Evolutionary conservation across 2,888 invertebrate genomes (phyloP), one percentile per base, ranked within the genome.

Genomic region (Nebria brevicollis): DNA sequence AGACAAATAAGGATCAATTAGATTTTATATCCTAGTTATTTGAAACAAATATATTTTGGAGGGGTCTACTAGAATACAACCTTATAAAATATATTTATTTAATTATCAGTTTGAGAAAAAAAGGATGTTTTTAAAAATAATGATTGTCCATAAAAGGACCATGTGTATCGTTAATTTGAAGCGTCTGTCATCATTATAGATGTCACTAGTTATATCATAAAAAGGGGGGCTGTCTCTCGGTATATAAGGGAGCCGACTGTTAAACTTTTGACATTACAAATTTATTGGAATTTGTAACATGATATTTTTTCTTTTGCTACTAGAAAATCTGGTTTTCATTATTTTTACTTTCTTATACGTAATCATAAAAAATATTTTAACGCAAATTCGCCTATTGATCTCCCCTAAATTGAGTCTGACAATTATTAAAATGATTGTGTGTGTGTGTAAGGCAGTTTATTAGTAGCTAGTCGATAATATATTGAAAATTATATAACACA

Each of bases 111-210:
- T 8, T 8, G 4, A 54, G 54, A 54, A 54, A 54, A 54, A 2
- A 8, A 7, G 2, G 2, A 11, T 54, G 54, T 54, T 54, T 54
- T 54, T 54, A 13, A 54, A 54, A 54, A 54, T 54, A 43, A 75
- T 43, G 70, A 42, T 66, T 25, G 26, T 77, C 43, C 76, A 43
- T 77, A 70, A 70, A 66, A 76, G 77, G 13, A 25, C 77, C 77
- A 77, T 77, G 54, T 77, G 77, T 70, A 65, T 43, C 68, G 76
- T 76, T 76, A 66, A 76, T 76, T 76, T 77, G 43, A 11, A 42
- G 25, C 54, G 70, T 77, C 70, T 54, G 72, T 77, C 77, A 77
- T 77, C 77, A 77, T 77, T 54, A 54, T 54, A 54, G 54, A 25
- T 68, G 68, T 8, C 68, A 68, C 15, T 25, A 68, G 15, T 68